phyloP scores from a whole-genome alignment of 2,113 vertebrate species.

The Psittacula cyanocephala region DNA sequence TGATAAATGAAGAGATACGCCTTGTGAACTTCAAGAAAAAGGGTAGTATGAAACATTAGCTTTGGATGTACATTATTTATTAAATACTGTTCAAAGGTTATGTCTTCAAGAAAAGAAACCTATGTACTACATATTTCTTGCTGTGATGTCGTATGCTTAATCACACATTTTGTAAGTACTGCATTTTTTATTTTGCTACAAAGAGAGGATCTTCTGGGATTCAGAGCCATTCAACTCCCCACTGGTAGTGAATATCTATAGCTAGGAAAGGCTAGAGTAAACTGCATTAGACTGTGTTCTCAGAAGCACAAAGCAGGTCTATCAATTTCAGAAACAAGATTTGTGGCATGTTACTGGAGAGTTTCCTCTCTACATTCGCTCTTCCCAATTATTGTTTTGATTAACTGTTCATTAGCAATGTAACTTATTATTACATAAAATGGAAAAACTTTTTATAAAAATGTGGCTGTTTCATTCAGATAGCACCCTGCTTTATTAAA shows the following conservation, averaged over 20 bases:
- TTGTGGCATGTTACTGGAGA: background rate
- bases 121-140: background rate
- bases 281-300: background rate
- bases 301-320: background rate
- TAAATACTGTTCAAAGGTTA: constrained; percentile 1
- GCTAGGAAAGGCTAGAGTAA: background rate
- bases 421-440: background rate
- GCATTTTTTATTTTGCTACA: background rate
- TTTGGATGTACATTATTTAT: constrained; percentile 17
- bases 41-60: background rate
- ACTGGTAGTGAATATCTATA: rapidly evolving
- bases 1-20: background rate
- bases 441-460: background rate
- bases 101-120: background rate
- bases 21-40: background rate
- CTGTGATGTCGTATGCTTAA: background rate
- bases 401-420: background rate
- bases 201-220: background rate
- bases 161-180: background rate
- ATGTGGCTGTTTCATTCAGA: background rate
- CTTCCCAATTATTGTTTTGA: background rate
- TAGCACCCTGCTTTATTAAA: background rate
- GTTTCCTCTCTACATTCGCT: background rate
- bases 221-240: background rate
- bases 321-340: background rate